Percentiles rank a stretch among this genome's conserved stretches.
These are phyloP conservation scores for Nerophis ophidion DNA, from an alignment of 2,113 vertebrate species.

Conservation along the genomic window DNA sequence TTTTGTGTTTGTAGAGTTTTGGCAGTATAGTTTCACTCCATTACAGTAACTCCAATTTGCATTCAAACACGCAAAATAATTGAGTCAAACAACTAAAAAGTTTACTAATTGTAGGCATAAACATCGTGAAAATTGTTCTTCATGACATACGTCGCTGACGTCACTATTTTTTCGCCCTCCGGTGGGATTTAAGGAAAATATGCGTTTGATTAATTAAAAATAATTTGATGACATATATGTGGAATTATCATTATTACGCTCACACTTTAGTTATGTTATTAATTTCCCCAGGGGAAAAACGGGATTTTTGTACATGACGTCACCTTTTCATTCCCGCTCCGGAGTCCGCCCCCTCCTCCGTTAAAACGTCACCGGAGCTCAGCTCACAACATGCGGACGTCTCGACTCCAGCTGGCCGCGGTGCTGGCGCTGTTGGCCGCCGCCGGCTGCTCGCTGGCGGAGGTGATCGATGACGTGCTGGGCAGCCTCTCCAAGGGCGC, in stretches of 20 bases:
- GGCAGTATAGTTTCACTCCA: too few species aligned
- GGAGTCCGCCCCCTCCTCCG: neutral
- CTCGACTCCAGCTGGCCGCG: slow-evolving; percentile 30
- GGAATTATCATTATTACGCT: too few species aligned
- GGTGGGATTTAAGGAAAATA: neutral
- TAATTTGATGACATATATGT: too few species aligned
- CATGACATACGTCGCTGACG: neutral
- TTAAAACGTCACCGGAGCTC: neutral
- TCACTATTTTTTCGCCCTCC: neutral
- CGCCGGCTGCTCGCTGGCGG: slow-evolving; percentile 43
- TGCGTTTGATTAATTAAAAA: neutral
- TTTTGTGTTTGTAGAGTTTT: too few species aligned
- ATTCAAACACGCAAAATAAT: too few species aligned
- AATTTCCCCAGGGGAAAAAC: too few species aligned
- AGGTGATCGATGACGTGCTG: slow-evolving; percentile 69
- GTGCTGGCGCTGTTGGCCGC: slow-evolving; percentile 44
- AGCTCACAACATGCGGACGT: slow-evolving; percentile 43
- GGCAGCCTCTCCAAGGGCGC: slow-evolving; percentile 66
- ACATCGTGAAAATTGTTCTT: too few species aligned
- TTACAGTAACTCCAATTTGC: too few species aligned
- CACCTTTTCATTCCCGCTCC: slow-evolving; percentile 2
- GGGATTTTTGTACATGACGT: slow-evolving; percentile 23
- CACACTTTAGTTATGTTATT: too few species aligned
- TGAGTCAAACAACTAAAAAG: too few species aligned
- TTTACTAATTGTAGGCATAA: too few species aligned